These are phyloP conservation scores for Stomatorhinus ivindoensis DNA, from an alignment of 2,113 vertebrate genomes.

Conservation along the genomic window DNA sequence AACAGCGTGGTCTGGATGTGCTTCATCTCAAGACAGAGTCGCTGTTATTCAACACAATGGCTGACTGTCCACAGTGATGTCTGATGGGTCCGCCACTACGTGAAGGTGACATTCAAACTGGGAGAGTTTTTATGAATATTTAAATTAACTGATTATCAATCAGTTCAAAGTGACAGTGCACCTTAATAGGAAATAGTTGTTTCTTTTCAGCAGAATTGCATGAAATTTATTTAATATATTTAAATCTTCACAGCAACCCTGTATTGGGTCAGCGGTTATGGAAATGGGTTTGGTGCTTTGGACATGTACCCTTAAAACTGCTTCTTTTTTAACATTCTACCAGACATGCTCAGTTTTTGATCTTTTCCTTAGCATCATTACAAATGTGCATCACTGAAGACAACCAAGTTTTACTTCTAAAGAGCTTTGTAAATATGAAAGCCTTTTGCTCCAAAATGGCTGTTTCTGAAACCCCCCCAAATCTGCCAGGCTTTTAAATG, in stretches of 20 bases:
- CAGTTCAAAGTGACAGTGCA: not conserved
- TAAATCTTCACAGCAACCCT: not conserved
- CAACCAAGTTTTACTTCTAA: not conserved
- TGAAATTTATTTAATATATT: not conserved
- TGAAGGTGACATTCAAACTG: not conserved
- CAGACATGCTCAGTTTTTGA: not conserved
- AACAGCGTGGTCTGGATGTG: not conserved
- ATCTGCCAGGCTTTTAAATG: not conserved
- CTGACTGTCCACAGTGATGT: not conserved
- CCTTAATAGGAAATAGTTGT: not conserved
- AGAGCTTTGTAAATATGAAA: not conserved
- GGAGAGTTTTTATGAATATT: not conserved
- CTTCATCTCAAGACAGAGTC: not conserved
- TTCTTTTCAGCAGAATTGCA: not conserved
- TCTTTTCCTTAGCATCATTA: not conserved
- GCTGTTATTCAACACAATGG: not conserved
- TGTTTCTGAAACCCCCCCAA: not conserved
- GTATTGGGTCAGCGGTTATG: not conserved
- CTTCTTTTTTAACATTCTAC: not conserved
- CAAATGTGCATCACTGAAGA: not conserved
- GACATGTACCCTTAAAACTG: not conserved
- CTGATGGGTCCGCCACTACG: not conserved
- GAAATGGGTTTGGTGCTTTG: not conserved
- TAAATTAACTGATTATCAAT: not conserved
- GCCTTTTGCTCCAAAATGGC: not conserved